phyloP scores from a whole-genome alignment of 2,797 vertebrate species.

The Sebastes taczanowskii region DNA sequence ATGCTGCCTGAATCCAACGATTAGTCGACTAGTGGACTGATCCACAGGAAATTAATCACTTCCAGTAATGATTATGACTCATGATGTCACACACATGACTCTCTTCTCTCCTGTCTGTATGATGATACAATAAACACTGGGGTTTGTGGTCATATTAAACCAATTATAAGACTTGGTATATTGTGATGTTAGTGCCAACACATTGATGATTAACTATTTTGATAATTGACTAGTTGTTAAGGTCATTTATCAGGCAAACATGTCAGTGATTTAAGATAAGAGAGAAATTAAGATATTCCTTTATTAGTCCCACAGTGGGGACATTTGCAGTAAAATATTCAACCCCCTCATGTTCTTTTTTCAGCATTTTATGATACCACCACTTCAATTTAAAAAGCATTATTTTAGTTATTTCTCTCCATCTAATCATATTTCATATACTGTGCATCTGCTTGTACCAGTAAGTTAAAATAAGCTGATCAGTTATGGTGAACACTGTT shows the following conservation, averaged over 20 bases:
- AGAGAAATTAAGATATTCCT: too few species aligned
- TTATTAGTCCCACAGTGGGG: too few species aligned
- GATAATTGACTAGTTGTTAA: not conserved
- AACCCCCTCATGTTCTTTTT: not conserved
- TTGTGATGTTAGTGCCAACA: not conserved
- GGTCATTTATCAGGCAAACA: not conserved
- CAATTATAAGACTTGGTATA: not conserved
- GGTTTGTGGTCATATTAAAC: not conserved
- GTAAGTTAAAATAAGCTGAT: too few species aligned
- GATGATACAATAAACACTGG: too few species aligned
- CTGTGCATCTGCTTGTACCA: too few species aligned
- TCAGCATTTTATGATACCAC: not conserved
- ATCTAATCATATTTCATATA: too few species aligned
- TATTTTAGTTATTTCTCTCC: not conserved
- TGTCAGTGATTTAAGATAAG: not conserved
- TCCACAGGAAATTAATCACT: not conserved
- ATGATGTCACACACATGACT: not conserved
- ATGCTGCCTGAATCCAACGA: not conserved
- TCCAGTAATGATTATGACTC: not conserved
- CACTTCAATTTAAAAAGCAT: not conserved
- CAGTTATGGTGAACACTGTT: too few species aligned
- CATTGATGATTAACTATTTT: not conserved
- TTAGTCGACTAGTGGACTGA: not conserved
- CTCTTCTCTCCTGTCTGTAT: not conserved
- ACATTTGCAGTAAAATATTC: not conserved